Conservation (phyloP, 30 jellyfish, hydroid and myxozoan genomes). For the Hydra vulgaris region DNA sequence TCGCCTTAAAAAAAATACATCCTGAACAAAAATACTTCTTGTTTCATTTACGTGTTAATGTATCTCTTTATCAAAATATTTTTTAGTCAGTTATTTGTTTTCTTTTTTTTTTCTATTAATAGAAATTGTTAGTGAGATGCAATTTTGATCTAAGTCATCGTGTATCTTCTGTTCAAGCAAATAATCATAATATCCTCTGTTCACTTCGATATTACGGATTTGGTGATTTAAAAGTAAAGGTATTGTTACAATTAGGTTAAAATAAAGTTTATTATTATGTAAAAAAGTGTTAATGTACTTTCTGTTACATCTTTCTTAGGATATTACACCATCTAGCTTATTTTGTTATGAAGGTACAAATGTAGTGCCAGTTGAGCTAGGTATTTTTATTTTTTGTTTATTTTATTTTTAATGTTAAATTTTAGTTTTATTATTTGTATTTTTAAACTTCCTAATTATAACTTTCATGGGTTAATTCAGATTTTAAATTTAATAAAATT, state of each 20-base stretch:
- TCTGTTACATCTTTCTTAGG: background rate
- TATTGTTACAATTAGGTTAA: background rate
- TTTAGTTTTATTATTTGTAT: no score
- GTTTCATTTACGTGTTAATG: no score
- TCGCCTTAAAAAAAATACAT: no score
- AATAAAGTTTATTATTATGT: no score
- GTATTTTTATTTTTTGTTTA: background rate
- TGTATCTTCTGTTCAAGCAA: background rate
- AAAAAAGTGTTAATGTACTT: background rate
- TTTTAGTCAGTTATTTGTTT: no score
- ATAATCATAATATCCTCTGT: background rate
- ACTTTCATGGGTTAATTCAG: no score
- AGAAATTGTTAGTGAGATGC: background rate
- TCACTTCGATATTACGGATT: background rate
- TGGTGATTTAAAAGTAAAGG: background rate
- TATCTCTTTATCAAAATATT: no score
- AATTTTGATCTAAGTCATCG: background rate
- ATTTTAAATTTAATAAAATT: no score
- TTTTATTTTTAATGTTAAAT: background rate
- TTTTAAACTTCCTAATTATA: no score
- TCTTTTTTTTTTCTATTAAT: no score
- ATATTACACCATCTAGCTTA: background rate
- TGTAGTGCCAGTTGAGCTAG: background rate
- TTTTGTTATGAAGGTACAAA: constrained; percentile 5
- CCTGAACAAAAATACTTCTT: no score